These are phyloP conservation scores for Mirounga angustirostris DNA, from an alignment of 2,113 vertebrate species.

Conservation along the genomic window DNA sequence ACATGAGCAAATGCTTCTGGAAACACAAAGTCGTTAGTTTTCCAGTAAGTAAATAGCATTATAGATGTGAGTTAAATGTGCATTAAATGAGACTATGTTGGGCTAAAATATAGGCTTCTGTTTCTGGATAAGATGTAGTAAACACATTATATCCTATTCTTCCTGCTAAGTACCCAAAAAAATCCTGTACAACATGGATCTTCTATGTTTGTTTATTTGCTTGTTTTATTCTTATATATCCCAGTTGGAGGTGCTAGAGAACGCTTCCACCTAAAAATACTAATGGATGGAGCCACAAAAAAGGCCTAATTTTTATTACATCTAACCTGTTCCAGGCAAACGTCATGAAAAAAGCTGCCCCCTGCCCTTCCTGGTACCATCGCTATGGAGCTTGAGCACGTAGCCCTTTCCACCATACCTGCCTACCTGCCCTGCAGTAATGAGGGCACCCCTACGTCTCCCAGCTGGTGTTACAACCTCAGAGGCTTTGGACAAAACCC, in stretches of 20 bases:
- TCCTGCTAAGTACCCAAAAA: neutral
- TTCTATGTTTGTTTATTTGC: neutral
- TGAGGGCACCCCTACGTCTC: neutral
- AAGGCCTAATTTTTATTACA: neutral
- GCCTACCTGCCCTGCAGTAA: neutral
- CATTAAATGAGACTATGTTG: conserved; percentile 36
- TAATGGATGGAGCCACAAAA: neutral
- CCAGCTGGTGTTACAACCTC: neutral
- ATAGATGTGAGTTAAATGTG: conserved; percentile 16
- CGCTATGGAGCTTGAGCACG: neutral
- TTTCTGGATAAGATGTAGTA: conserved; percentile 16
- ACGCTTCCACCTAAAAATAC: neutral
- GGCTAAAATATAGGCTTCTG: neutral
- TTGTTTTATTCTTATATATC: neutral
- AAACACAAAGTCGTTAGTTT: conserved; percentile 24
- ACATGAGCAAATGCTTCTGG: neutral
- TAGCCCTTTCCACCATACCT: neutral
- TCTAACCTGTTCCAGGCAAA: neutral
- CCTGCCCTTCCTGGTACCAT: neutral
- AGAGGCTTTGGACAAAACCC: neutral
- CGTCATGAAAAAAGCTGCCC: neutral
- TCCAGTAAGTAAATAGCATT: neutral
- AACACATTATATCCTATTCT: neutral
- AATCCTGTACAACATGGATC: neutral
- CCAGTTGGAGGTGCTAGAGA: neutral